phyloP scores from a whole-genome alignment of 1,140 invertebrate genomes.

The Heliconius melpomene region DNA sequence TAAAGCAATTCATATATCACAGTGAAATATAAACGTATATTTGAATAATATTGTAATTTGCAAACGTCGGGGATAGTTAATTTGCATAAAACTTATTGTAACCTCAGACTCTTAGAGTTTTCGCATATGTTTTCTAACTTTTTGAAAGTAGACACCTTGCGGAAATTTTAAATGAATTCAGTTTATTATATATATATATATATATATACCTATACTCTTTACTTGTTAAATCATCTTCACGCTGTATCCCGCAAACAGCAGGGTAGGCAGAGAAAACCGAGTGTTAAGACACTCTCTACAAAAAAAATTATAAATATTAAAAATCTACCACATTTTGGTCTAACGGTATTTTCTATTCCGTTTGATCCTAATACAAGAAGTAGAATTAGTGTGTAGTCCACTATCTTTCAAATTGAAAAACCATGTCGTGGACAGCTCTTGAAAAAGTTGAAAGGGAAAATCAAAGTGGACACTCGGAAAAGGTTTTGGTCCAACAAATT shows the following conservation, averaged over 20 bases:
- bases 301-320: neutral
- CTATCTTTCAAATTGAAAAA: constrained; percentile 69
- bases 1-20: constrained; percentile 24
- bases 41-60: constrained; percentile 33
- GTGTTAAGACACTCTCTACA: too few relatives aligned
- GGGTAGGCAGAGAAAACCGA: too few relatives aligned
- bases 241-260: too few relatives aligned
- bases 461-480: constrained; percentile 58
- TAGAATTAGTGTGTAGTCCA: constrained; percentile 34
- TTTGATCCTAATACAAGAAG: constrained; percentile 10
- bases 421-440: constrained; percentile 53
- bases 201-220: neutral
- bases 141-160: constrained; percentile 14
- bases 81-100: constrained; percentile 31
- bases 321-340: neutral
- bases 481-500: constrained; percentile 44
- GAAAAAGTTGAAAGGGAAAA: constrained; percentile 54
- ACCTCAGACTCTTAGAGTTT: constrained; percentile 28
- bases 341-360: constrained; percentile 5
- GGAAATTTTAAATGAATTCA: neutral
- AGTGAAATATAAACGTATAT: constrained; percentile 22
- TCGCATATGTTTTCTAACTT: constrained; percentile 27
- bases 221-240: neutral
- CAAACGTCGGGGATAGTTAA: constrained; percentile 29
- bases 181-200: neutral